A percentile compares a stretch with the other conserved stretches of the same genome.
These are phyloP conservation scores for Microtus agrestis DNA, from an alignment of 2,797 vertebrate species.

Conservation along the genomic window DNA sequence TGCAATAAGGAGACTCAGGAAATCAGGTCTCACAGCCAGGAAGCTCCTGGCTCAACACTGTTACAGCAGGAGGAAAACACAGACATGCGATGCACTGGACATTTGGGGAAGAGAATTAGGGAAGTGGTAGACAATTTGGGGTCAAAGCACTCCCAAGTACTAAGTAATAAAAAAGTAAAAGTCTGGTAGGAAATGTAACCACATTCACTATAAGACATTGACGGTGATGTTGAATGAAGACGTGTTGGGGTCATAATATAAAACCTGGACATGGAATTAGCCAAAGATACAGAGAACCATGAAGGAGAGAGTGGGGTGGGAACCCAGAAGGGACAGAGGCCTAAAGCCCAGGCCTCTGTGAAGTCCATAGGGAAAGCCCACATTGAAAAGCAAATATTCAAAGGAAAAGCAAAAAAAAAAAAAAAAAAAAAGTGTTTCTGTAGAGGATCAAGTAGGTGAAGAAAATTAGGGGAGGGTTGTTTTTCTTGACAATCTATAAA, in stretches of 20 bases:
- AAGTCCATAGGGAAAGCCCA: not conserved
- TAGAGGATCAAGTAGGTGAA: not conserved
- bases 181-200: not conserved
- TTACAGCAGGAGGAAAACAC: not conserved
- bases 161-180: not conserved
- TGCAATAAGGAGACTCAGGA: not conserved
- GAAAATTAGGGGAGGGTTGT: not conserved
- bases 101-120: not conserved
- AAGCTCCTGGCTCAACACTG: not conserved
- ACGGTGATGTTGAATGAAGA: not conserved
- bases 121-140: not conserved
- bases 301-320: not conserved
- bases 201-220: not conserved
- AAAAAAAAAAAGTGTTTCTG: not conserved
- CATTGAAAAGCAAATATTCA: not conserved
- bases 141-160: not conserved
- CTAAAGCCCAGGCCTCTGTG: not conserved
- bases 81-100: not conserved
- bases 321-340: not conserved
- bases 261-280: not conserved
- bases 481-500: not conserved
- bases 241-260: not conserved
- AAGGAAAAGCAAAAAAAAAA: not conserved
- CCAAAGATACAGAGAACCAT: not conserved
- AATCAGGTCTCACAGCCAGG: not conserved